Evolutionary conservation across 2,113 vertebrate genomes (phyloP).

Genomic region (Diadophis punctatus): DNA sequence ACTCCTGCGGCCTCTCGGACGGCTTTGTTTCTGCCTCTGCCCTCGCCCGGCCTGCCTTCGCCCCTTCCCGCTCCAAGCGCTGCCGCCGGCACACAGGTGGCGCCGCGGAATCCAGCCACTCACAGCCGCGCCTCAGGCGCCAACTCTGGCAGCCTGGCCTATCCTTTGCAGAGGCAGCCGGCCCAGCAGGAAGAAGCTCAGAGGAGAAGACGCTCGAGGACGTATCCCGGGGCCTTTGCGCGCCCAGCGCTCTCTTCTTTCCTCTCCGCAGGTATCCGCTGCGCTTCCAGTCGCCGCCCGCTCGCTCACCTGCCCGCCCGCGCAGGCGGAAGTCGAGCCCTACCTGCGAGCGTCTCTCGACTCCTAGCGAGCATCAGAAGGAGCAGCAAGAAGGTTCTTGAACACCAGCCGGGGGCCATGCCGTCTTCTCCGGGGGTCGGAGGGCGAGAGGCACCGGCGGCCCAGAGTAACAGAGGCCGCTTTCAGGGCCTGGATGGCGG

Average conservation of each 20-base stretch:
- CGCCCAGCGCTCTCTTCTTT: neutral
- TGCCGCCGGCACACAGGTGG: neutral
- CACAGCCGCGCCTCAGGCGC: neutral
- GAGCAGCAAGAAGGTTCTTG: neutral
- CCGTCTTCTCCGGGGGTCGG: neutral
- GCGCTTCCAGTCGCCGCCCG: neutral
- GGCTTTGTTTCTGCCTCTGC: neutral
- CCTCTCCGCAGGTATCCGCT: neutral
- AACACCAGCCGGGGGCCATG: neutral
- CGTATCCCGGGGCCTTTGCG: neutral
- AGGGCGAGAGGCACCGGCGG: neutral
- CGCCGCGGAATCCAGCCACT: neutral
- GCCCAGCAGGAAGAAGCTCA: neutral
- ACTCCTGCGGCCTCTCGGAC: neutral
- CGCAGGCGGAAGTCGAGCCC: neutral
- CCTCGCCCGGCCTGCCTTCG: neutral
- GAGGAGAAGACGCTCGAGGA: neutral
- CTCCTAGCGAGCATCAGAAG: neutral
- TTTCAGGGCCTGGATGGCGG: neutral
- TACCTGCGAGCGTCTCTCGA: neutral
- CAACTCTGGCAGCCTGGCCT: neutral
- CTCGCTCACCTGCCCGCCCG: neutral
- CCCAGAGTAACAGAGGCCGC: fast-evolving
- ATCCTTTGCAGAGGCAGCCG: neutral
- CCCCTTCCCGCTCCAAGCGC: neutral